Evolutionary conservation across 2,797 vertebrate species (phyloP).

Genomic region (Phalanger gymnotis): DNA sequence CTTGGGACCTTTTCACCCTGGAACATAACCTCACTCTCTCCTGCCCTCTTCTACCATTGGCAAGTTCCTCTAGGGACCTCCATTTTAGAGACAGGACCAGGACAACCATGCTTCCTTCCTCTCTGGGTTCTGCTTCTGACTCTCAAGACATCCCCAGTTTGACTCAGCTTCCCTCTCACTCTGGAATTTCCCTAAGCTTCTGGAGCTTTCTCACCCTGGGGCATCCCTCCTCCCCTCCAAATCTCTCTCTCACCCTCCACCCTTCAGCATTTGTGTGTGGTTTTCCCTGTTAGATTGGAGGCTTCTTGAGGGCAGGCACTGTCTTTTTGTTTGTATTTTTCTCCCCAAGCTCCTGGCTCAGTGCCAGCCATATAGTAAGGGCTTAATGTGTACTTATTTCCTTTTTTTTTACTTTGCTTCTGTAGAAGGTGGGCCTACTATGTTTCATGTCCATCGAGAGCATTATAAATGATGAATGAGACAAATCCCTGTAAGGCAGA

Average conservation of each 20-base stretch:
- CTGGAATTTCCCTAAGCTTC: no score
- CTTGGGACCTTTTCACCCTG: no score
- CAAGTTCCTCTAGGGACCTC: background rate
- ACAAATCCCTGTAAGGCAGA: background rate
- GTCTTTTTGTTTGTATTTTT: background rate
- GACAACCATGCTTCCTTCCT: background rate
- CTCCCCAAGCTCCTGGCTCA: background rate
- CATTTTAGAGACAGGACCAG: no score
- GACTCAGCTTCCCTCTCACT: no score
- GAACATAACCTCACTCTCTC: background rate
- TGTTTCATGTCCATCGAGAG: background rate
- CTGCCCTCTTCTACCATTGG: background rate
- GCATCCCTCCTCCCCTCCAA: background rate
- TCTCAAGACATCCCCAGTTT: no score
- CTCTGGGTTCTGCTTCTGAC: background rate
- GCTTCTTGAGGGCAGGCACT: background rate
- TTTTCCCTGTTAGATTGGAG: background rate
- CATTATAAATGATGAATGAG: background rate
- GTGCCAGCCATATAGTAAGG: background rate
- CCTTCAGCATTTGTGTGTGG: background rate
- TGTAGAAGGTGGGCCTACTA: background rate
- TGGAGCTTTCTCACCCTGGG: no score
- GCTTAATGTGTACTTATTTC: background rate
- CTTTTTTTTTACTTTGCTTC: background rate
- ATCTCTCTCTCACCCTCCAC: no score